Percentiles rank a stretch among this genome's conserved stretches.
These are phyloP conservation scores for Coremacera marginata DNA, from an alignment of 2,888 invertebrate species.

Conservation along the genomic window DNA sequence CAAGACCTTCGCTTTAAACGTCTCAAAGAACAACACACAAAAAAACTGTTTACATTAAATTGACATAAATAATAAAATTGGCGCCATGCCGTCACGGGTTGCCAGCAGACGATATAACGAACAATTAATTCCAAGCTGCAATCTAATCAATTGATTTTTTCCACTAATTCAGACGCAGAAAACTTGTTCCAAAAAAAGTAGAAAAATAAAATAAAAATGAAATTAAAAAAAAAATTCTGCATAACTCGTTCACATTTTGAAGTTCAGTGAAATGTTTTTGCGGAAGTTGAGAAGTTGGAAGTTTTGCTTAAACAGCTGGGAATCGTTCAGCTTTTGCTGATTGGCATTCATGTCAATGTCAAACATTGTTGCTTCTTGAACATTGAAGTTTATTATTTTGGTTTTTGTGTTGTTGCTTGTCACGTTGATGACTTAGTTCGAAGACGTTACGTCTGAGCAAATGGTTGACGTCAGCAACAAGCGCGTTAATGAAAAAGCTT, in stretches of 20 bases:
- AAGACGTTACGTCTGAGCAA: too few species aligned
- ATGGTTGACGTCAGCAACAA: too few species aligned
- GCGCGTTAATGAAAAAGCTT: too few species aligned
- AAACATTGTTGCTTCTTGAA: background rate
- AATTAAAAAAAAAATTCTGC: background rate
- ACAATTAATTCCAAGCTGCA: background rate
- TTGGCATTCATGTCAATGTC: slow-evolving; percentile 13
- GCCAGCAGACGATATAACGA: background rate
- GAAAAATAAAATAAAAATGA: background rate
- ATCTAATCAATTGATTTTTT: background rate
- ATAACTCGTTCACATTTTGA: background rate
- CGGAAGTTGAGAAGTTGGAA: background rate
- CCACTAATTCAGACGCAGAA: too few species aligned
- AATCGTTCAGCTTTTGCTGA: background rate
- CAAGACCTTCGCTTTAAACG: too few species aligned
- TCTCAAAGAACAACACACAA: too few species aligned
- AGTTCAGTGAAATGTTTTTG: background rate
- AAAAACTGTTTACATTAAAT: background rate
- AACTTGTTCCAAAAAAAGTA: background rate
- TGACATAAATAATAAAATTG: background rate
- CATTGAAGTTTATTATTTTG: background rate
- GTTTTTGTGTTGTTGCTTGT: background rate
- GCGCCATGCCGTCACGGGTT: background rate
- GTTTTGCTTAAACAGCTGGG: background rate
- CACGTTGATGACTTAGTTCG: too few species aligned